Evolutionary conservation across 2,888 invertebrate genomes (phyloP).

Genomic region (Harpalus rubripes): DNA sequence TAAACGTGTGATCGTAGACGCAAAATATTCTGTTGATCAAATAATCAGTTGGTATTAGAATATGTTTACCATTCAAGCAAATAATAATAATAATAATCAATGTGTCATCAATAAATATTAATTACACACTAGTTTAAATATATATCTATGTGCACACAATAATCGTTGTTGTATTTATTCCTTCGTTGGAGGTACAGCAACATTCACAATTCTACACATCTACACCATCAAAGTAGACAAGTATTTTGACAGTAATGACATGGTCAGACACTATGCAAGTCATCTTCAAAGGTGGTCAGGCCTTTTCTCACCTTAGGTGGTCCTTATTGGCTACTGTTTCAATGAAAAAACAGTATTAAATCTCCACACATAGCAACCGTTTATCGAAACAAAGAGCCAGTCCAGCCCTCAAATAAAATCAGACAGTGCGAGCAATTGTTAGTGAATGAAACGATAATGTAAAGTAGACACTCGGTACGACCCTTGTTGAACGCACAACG

Average conservation of each 20-base stretch:
- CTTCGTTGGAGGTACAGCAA: constrained; percentile 32
- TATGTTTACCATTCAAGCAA: no score
- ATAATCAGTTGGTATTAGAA: no score
- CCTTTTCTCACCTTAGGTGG: constrained; percentile 14
- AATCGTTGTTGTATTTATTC: background rate
- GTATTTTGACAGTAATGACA: constrained; percentile 49
- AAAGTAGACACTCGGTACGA: constrained; percentile 57
- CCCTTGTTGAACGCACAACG: constrained; percentile 44
- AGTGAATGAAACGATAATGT: constrained; percentile 63
- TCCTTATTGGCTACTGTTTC: constrained; percentile 46
- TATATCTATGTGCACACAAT: background rate
- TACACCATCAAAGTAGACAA: constrained; percentile 18
- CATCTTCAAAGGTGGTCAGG: constrained; percentile 40
- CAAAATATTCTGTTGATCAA: no score
- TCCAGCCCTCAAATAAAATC: constrained; percentile 37
- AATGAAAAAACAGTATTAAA: background rate
- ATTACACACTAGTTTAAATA: background rate
- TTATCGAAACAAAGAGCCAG: constrained; percentile 54
- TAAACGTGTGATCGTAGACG: no score
- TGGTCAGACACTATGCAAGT: constrained; percentile 31
- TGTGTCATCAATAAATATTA: background rate
- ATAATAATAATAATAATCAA: no score
- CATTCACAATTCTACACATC: constrained; percentile 1
- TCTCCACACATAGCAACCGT: constrained; percentile 29
- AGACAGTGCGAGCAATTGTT: constrained; percentile 57